These are phyloP conservation scores for Premnoplex brunnescens DNA, from an alignment of 2,797 vertebrate genomes.

Conservation along the genomic window DNA sequence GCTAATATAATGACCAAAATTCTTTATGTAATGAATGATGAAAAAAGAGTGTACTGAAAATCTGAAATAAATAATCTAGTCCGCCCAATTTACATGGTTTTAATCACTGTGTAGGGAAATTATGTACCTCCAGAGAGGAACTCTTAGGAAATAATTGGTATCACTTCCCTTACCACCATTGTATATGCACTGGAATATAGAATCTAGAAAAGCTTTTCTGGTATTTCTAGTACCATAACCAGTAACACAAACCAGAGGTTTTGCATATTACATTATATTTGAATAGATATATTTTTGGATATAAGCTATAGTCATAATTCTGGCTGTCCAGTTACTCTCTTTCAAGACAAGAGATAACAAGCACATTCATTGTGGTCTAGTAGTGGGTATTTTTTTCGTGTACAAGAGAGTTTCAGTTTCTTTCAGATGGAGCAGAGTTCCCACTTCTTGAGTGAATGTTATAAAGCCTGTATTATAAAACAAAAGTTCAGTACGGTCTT, in stretches of 20 bases:
- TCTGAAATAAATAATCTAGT: background rate
- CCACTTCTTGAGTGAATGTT: background rate
- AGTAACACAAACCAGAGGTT: background rate
- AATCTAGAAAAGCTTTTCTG: background rate
- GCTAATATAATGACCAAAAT: background rate
- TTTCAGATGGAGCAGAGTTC: background rate
- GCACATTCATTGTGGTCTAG: background rate
- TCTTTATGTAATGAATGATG: background rate
- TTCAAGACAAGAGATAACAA: background rate
- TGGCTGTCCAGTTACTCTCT: background rate
- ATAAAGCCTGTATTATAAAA: background rate
- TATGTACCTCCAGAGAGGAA: background rate
- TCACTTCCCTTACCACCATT: background rate
- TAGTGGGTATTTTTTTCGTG: background rate
- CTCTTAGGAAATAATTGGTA: background rate
- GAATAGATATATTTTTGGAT: background rate
- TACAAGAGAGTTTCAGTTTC: background rate
- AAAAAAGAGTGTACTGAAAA: background rate
- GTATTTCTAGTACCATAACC: background rate
- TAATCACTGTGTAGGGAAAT: background rate
- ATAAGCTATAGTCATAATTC: background rate
- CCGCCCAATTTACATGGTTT: background rate
- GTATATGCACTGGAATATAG: background rate
- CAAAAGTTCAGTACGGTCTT: background rate
- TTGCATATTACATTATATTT: background rate